Base-by-base conservation (phyloP, 2,888 invertebrate genomes). In the Netelia inedita region DNA sequence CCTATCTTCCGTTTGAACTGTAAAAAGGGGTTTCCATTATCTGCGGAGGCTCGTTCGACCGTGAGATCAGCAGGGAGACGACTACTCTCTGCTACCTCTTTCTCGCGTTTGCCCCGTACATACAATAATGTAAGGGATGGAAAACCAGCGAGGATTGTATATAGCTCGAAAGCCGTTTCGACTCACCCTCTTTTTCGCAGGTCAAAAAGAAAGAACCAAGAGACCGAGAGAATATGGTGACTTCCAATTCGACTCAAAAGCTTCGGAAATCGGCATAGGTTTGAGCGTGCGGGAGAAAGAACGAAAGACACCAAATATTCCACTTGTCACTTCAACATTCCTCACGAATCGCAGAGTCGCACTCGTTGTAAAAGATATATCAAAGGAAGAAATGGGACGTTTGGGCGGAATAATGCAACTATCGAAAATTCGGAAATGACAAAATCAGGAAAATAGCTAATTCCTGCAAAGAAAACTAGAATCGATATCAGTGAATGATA, bases 21-120 rank as follows among this genome's bases (percentile, higher is more conserved):
- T 57, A 83, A 83, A 80, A 80, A 69, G 63, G 79, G 74, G 65
- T 83, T 83, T 83, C 75, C 79, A 83, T 83, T 83, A 83, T 83
- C 79, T 75, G 75, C 75, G 65, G 71, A 53, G 59, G 59, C 75
- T 75, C 78, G 79, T 43, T 83, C 79, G 79, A 65, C 79, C 74
- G 57, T 83, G 73, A 79, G 79, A 79, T 83, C 83, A 79, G 74
- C 57, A 57, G 55, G 68, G 55, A 43, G 10, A 35, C 65, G 16
- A 43, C 28, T 63, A 28, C 46, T 50, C 50, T 68, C 66, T 11
- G 66, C 43, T 46, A 43, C 63, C 28, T 28, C 28, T 5, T 6
- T 28, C 5, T 28, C 28, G 28, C 28, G 28, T 63, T n/a, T 41
- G 23, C 57, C 28, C 57, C 16, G 8, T 23, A n/a, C 21, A 43